Conservation (phyloP, 2,888 invertebrate genomes). For the Leptinotarsa tumamoca region DNA sequence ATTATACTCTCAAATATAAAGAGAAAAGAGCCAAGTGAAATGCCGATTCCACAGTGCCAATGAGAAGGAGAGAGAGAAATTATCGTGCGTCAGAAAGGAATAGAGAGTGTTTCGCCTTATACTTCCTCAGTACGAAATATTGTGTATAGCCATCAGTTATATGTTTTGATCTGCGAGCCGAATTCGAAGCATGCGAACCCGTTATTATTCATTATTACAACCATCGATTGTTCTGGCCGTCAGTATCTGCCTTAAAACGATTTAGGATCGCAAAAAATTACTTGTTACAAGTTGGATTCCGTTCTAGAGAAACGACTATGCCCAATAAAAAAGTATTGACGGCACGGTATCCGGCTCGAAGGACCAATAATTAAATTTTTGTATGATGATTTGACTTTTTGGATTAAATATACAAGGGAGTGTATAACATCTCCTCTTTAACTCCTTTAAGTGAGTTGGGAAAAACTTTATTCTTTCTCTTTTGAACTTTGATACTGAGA, state of each 20-base stretch:
- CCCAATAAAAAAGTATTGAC: slow-evolving; percentile 29
- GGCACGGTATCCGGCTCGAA: slow-evolving; percentile 20
- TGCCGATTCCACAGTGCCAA: slow-evolving; percentile 60
- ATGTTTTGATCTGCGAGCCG: slow-evolving; percentile 53
- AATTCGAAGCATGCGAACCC: slow-evolving; percentile 53
- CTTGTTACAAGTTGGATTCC: slow-evolving; percentile 34
- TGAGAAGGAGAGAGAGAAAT: slow-evolving; percentile 56
- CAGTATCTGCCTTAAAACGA: slow-evolving; percentile 40
- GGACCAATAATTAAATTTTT: not conserved
- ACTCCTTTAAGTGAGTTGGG: no score
- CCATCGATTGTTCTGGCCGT: slow-evolving; percentile 49
- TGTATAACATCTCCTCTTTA: not conserved
- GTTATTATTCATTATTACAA: slow-evolving; percentile 54
- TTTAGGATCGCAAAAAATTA: slow-evolving; percentile 43
- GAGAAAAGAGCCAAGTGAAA: slow-evolving; percentile 66
- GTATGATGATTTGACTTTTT: not conserved
- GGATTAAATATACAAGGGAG: not conserved
- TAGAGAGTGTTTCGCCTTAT: slow-evolving; percentile 42
- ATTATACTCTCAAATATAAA: slow-evolving; percentile 74
- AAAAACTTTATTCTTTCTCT: not conserved
- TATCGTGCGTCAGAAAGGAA: slow-evolving; percentile 46
- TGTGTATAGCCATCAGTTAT: slow-evolving; percentile 52
- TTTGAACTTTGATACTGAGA: not conserved
- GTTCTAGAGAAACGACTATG: slow-evolving; percentile 24
- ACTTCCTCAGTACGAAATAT: slow-evolving; percentile 42